A percentile compares a stretch with the other conserved stretches of the same genome.
Conservation (phyloP, 2,113 vertebrate species). For the Aldabrachelys gigantea region DNA sequence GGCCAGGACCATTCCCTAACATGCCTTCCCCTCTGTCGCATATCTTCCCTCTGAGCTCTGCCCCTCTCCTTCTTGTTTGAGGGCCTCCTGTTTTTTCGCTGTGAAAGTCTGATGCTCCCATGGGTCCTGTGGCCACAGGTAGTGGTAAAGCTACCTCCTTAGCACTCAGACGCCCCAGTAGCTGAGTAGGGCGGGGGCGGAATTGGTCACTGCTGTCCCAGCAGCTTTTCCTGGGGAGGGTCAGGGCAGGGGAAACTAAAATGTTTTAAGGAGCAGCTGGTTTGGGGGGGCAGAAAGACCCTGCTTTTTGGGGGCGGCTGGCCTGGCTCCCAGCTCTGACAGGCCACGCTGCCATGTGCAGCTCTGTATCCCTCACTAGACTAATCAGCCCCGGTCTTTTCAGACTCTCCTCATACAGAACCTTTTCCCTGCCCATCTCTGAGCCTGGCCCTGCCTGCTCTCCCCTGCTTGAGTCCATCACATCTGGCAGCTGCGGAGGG, state of each 20-base stretch:
- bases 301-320: background rate
- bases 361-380: background rate
- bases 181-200: background rate
- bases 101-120: no score
- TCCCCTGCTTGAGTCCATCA: background rate
- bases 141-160: no score
- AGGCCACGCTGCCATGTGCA: background rate
- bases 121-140: no score
- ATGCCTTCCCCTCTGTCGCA: no score
- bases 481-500: background rate
- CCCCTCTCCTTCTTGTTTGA: background rate
- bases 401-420: background rate
- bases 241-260: background rate
- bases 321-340: background rate
- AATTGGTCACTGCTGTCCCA: background rate
- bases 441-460: background rate
- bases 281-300: background rate
- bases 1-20: background rate
- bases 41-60: background rate
- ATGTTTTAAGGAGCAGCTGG: background rate
- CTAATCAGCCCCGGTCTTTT: background rate
- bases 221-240: background rate
- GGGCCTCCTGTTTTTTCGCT: no score
- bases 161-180: background rate
- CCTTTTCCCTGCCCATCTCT: background rate